Evolutionary conservation across 2,888 invertebrate species (phyloP).

Genomic region (Agrochola circellaris): DNA sequence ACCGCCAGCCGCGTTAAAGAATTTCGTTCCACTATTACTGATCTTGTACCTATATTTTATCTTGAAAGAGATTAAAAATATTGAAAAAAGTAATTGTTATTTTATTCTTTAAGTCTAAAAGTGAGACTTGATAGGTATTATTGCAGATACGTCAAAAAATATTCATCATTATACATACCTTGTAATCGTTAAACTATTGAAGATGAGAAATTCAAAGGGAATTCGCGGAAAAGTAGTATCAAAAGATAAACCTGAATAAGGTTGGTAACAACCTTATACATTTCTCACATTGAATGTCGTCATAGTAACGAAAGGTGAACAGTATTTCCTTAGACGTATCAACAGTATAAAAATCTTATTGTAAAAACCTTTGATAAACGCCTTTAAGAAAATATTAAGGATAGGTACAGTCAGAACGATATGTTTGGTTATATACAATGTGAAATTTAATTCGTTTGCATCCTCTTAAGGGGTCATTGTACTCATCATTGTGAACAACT

Average conservation of each 20-base stretch:
- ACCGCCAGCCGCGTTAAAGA: too few relatives aligned
- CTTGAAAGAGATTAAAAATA: too few relatives aligned
- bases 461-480: too few relatives aligned
- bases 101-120: background rate
- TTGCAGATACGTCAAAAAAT: too few relatives aligned
- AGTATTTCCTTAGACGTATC: background rate
- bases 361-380: background rate
- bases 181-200: background rate
- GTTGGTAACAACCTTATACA: background rate
- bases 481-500: too few relatives aligned
- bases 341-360: background rate
- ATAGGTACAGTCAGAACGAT: background rate
- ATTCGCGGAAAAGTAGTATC: background rate
- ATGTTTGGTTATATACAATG: too few relatives aligned
- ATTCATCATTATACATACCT: too few relatives aligned
- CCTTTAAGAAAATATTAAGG: background rate
- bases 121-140: too few relatives aligned
- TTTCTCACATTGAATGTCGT: background rate
- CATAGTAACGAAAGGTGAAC: constrained; percentile 15
- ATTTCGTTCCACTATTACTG: too few relatives aligned
- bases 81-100: background rate
- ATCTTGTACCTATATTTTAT: too few relatives aligned
- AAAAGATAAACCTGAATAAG: background rate
- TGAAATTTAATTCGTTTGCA: too few relatives aligned
- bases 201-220: background rate